These are phyloP conservation scores for Eueremaeus valkanovi DNA, from an alignment of 2,888 invertebrate genomes.

Conservation along the genomic window DNA sequence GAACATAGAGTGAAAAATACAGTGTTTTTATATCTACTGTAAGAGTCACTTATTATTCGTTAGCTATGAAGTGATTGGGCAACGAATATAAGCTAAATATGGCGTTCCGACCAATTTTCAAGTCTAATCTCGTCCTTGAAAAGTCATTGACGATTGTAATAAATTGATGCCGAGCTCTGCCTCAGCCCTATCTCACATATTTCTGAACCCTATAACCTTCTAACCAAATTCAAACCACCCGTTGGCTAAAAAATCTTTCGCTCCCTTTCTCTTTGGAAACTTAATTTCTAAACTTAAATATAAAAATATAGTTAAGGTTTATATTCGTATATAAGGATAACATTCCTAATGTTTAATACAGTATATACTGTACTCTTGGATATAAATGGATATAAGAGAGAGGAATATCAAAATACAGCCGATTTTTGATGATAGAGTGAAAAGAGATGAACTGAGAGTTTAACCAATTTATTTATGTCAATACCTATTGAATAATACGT, in stretches of 20 bases:
- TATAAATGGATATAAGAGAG: neutral
- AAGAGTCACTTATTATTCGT: neutral
- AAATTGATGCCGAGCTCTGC: conserved; percentile 17
- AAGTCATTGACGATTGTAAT: conserved; percentile 29
- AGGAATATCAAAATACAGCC: neutral
- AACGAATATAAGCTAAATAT: conserved; percentile 19
- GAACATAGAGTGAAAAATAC: too few relatives aligned
- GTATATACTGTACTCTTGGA: too few relatives aligned
- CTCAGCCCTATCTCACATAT: conserved; percentile 25
- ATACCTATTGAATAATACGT: conserved; percentile 12
- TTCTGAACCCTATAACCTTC: conserved; percentile 26
- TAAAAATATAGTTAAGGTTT: neutral
- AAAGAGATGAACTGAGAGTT: neutral
- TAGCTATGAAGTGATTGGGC: neutral
- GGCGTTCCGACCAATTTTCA: conserved; percentile 24
- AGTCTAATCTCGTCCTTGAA: conserved; percentile 33
- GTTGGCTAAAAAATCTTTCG: conserved; percentile 25
- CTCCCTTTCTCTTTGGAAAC: neutral
- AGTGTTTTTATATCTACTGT: too few relatives aligned
- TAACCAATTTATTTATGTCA: conserved; percentile 27
- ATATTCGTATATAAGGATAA: neutral
- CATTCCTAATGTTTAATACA: too few relatives aligned
- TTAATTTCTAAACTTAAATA: neutral
- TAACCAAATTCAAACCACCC: conserved; percentile 32
- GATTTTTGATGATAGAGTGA: neutral